phyloP scores from a whole-genome alignment of 2,797 vertebrate genomes.

The Naso thynnoides region DNA sequence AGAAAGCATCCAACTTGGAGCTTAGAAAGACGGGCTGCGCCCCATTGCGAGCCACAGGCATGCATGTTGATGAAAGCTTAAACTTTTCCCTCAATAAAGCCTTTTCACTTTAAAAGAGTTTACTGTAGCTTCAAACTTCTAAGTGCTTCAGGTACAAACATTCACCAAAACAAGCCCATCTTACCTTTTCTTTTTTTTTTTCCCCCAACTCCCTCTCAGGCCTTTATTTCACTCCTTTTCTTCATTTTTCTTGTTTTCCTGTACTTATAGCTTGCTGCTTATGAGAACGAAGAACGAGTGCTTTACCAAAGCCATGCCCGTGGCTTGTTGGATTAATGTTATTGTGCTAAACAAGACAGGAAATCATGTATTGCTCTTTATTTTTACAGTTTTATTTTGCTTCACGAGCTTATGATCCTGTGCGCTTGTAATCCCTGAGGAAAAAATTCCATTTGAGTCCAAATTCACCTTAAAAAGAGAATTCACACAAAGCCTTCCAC shows the following conservation, averaged over 20 bases:
- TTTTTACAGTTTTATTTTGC: conserved; percentile 26
- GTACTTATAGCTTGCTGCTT: conserved; percentile 13
- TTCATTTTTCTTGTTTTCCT: conserved; percentile 9
- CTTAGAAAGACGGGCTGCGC: neutral
- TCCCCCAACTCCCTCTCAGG: conserved; percentile 29
- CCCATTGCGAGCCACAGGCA: conserved; percentile 30
- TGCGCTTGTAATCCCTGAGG: conserved; percentile 26
- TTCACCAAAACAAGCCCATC: conserved; percentile 46
- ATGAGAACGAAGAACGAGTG: conserved; percentile 18
- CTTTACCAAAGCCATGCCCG: conserved; percentile 37
- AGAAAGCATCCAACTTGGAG: conserved; percentile 27
- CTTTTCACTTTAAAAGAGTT: conserved; percentile 57
- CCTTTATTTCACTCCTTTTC: neutral
- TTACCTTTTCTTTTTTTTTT: conserved; percentile 20
- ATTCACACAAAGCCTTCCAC: neutral
- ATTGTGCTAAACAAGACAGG: conserved; percentile 44
- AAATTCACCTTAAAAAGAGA: neutral
- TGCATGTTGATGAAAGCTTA: conserved; percentile 41
- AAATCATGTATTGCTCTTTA: conserved; percentile 26
- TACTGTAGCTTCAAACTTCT: conserved; percentile 52
- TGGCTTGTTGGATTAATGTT: conserved; percentile 59
- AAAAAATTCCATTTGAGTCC: neutral
- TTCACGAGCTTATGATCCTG: neutral
- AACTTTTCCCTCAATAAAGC: conserved; percentile 29
- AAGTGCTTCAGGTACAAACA: conserved; percentile 70